A percentile compares a stretch with the other conserved stretches of the same genome.
Evolutionary conservation across 2,888 invertebrate species (phyloP).

Genomic region (Deroplatys truncata): DNA sequence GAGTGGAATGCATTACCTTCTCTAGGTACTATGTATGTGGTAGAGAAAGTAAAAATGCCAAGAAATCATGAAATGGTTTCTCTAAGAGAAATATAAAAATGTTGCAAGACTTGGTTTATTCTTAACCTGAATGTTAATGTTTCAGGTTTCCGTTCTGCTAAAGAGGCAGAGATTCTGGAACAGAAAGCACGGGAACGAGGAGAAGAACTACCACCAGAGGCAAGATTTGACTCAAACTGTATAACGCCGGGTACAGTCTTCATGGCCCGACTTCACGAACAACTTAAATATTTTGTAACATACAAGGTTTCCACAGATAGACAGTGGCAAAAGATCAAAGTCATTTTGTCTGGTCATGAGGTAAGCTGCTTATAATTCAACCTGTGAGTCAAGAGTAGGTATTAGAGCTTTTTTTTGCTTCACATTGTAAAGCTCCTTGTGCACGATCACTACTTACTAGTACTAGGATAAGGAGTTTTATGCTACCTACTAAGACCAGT

Average conservation of each 20-base stretch:
- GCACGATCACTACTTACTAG: no score
- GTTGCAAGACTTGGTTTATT: background rate
- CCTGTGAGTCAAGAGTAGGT: background rate
- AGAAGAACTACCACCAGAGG: constrained; percentile 70
- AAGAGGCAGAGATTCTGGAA: constrained; percentile 76
- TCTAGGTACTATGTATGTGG: no score
- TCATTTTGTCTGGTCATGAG: constrained; percentile 91
- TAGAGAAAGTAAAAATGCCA: no score
- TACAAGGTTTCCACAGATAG: constrained; percentile 80
- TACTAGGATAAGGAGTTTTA: no score
- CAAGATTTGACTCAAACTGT: constrained; percentile 94
- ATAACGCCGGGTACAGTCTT: constrained; percentile 96
- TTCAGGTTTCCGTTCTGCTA: constrained; percentile 78
- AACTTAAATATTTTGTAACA: constrained; percentile 81
- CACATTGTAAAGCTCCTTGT: no score
- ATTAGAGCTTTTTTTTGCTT: no score
- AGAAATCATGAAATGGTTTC: no score
- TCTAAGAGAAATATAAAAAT: no score
- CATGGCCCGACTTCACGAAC: constrained; percentile 84
- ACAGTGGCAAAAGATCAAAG: constrained; percentile 79
- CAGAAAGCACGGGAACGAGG: constrained; percentile 72
- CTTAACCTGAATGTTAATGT: background rate
- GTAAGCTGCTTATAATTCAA: constrained; percentile 47
- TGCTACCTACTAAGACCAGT: no score
- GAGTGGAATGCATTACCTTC: no score